Evolutionary conservation across 92 coral and sea anemone species (phyloP).

Genomic region (Zoanthus sansibaricus): DNA sequence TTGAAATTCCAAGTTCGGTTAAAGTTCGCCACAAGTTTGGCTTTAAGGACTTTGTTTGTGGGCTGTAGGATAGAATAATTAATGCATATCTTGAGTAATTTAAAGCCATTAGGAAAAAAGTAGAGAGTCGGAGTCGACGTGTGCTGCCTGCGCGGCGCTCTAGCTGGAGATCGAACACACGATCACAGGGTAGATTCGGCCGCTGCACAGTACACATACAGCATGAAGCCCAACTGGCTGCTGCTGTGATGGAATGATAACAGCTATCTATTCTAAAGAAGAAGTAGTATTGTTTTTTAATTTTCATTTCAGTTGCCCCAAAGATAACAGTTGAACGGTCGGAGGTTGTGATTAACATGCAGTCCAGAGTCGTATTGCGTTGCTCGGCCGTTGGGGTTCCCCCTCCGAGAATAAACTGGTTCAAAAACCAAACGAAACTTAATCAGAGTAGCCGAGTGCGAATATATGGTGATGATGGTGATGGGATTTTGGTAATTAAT

Average conservation of each 20-base stretch:
- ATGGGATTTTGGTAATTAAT: conserved; percentile 65
- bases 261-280: background rate
- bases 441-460: conserved; percentile 57
- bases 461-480: conserved; percentile 56
- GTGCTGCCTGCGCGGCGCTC: no score
- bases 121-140: no score
- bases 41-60: no score
- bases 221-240: background rate
- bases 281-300: background rate
- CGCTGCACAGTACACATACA: background rate
- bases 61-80: no score
- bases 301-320: conserved; percentile 71
- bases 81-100: no score
- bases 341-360: conserved; percentile 67
- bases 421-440: conserved; percentile 62
- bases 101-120: no score
- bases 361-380: conserved; percentile 61
- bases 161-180: no score
- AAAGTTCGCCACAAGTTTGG: no score
- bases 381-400: conserved; percentile 86
- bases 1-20: no score
- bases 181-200: background rate
- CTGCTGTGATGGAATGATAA: background rate
- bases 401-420: conserved; percentile 75
- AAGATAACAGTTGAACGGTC: conserved; percentile 72